Conservation (phyloP, 1,140 invertebrate genomes). For the Contarinia nasturtii region DNA sequence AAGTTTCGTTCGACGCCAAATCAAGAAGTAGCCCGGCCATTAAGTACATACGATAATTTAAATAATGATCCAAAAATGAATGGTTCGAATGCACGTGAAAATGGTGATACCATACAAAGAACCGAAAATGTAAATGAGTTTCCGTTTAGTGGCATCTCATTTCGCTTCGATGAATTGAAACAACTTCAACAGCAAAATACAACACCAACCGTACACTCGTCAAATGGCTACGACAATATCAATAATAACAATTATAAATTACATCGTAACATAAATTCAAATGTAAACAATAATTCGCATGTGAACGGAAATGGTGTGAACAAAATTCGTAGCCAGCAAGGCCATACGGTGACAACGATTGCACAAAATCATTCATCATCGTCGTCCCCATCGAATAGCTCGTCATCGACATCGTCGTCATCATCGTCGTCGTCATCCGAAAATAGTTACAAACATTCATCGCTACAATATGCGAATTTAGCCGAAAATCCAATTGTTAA, state of each 20-base stretch:
- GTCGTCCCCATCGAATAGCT: conserved; percentile 12
- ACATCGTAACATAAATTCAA: conserved; percentile 1
- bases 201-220: too few relatives aligned
- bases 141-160: conserved; percentile 7
- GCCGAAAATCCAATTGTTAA: not conserved
- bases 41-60: conserved; percentile 21
- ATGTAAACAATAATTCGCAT: conserved; percentile 3
- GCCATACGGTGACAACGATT: conserved; percentile 1
- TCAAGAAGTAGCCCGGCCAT: conserved; percentile 7
- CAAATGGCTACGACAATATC: conserved; percentile 2
- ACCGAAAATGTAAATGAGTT: conserved; percentile 4
- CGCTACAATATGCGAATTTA: conserved; percentile 13
- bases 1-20: too few relatives aligned
- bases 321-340: conserved; percentile 12
- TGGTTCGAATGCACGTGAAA: not conserved
- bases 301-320: conserved; percentile 8
- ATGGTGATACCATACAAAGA: conserved; percentile 1
- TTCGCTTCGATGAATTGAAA: conserved; percentile 6
- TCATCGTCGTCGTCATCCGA: conserved; percentile 1
- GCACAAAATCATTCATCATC: conserved; percentile 1
- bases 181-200: not conserved
- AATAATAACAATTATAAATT: conserved; percentile 1
- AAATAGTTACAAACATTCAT: conserved; percentile 13
- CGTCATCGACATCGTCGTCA: conserved; percentile 5
- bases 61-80: conserved; percentile 4